These are phyloP conservation scores for Diachrysia chrysitis DNA, from an alignment of 2,888 invertebrate genomes.

Conservation along the genomic window DNA sequence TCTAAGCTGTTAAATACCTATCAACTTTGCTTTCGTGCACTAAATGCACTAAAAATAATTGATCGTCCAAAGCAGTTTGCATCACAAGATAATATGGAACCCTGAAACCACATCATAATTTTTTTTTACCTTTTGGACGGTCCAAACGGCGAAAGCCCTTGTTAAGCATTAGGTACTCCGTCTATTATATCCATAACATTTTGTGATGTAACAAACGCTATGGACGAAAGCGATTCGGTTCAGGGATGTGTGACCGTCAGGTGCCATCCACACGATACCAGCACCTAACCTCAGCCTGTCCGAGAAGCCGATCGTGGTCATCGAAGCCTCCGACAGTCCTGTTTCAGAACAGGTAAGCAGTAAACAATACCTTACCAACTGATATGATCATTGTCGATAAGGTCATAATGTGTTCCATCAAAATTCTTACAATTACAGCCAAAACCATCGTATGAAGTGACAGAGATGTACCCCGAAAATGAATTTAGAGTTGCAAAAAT, in stretches of 20 bases:
- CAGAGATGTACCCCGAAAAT: conserved; percentile 77
- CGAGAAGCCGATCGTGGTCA: conserved; percentile 90
- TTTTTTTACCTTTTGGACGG: too few relatives aligned
- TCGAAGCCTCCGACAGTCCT: conserved; percentile 68
- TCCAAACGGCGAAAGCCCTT: too few relatives aligned
- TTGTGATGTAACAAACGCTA: conserved; percentile 62
- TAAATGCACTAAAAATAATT: conserved; percentile 36
- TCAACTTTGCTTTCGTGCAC: conserved; percentile 63
- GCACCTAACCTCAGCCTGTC: conserved; percentile 94
- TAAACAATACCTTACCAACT: too few relatives aligned
- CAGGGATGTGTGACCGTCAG: conserved; percentile 82
- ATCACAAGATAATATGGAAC: conserved; percentile 30
- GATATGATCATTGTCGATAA: too few relatives aligned
- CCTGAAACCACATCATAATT: not conserved
- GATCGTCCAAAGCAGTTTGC: conserved; percentile 58
- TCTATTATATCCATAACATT: not conserved
- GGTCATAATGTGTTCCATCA: not conserved
- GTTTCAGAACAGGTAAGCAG: conserved; percentile 70
- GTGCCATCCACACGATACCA: conserved; percentile 95
- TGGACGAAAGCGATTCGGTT: conserved; percentile 74
- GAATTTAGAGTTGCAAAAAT: conserved; percentile 75
- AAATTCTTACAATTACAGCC: conserved; percentile 62
- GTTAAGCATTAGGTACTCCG: too few relatives aligned
- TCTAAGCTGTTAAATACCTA: conserved; percentile 13
- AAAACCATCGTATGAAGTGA: conserved; percentile 80